Percentiles rank a stretch among this genome's conserved stretches.
phyloP scores from a whole-genome alignment of 2,888 invertebrate species.

The Ochlodes sylvanus region DNA sequence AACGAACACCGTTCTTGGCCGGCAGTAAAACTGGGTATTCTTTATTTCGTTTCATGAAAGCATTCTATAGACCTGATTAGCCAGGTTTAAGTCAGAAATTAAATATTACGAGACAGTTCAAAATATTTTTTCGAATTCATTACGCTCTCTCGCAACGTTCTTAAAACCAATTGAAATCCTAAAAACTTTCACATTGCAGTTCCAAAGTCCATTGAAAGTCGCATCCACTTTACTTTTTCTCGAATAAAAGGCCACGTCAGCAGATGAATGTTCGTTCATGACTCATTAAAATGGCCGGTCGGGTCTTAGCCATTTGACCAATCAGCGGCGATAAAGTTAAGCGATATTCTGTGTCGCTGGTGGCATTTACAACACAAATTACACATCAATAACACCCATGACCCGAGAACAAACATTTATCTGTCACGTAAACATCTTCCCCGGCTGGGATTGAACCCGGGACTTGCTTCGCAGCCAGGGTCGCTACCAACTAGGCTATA shows the following conservation, averaged over 20 bases:
- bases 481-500: too few species aligned
- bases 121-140: conserved; percentile 24
- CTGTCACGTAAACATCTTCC: too few species aligned
- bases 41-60: conserved; percentile 45
- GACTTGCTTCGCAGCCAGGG: too few species aligned
- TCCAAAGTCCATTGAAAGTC: conserved; percentile 32
- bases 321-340: conserved; percentile 26
- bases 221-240: conserved; percentile 41
- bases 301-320: conserved; percentile 40
- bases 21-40: conserved; percentile 55
- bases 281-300: conserved; percentile 61
- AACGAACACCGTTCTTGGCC: conserved; percentile 52
- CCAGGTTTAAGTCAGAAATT: neutral
- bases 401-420: too few species aligned
- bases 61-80: conserved; percentile 1
- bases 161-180: conserved; percentile 17
- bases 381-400: too few species aligned
- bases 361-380: too few species aligned
- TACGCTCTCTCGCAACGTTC: conserved; percentile 22
- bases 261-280: conserved; percentile 63
- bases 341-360: too few species aligned
- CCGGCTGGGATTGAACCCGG: too few species aligned
- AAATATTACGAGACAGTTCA: too few species aligned
- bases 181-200: conserved; percentile 22
- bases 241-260: conserved; percentile 55